Evolutionary conservation across 1,140 invertebrate genomes (phyloP), one percentile per base, ranked within the genome.

Genomic region (Leptonema lineaticorne): DNA sequence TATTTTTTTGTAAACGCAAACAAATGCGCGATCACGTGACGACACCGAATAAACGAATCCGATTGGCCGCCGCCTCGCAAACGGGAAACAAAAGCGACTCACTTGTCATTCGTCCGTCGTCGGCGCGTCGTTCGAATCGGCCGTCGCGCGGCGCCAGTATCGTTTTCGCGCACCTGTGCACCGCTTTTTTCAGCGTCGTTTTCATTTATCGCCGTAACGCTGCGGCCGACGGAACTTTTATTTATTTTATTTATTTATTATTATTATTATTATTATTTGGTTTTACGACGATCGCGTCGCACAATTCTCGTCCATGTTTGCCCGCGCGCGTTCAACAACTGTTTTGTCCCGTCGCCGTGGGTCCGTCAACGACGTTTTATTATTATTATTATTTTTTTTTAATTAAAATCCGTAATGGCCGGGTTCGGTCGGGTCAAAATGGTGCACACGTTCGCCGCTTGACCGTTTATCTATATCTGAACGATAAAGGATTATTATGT

Each of bases 371-470:
- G 50, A 11, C 24, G 50, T 26, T 8, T 24, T 22, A 20, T 20
- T 2, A 30, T 37, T 16, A 18, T 45, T 24, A 37, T 11, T 26
- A 14, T 8, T 22, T 45, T 37, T 11, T 24, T 62, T 62, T 62
- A 62, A 62, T 62, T 62, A 45, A 62, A n/a, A 26, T n/a, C 4
- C 37, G n/a, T 62, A 62, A 62, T 62, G 37, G 24, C 16, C 24
- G 27, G 37, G 59, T 45, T 62, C 59, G 45, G 22, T n/a, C 22
- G 22, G 59, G 59, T 62, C 59, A 62, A 58, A 58, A 33, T 37
- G 59, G n/a, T 45, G 18, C 59, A 37, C 59, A 22, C 26, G 18
- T 60, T 60, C 18, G 20, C 30, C n/a, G n/a, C n/a, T n/a, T n/a
- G n/a, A n/a, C n/a, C n/a, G n/a, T n/a, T n/a, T n/a, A n/a, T n/a